Base-by-base conservation (phyloP, 2,797 vertebrate species). In the Tenualosa thibaudeaui region DNA sequence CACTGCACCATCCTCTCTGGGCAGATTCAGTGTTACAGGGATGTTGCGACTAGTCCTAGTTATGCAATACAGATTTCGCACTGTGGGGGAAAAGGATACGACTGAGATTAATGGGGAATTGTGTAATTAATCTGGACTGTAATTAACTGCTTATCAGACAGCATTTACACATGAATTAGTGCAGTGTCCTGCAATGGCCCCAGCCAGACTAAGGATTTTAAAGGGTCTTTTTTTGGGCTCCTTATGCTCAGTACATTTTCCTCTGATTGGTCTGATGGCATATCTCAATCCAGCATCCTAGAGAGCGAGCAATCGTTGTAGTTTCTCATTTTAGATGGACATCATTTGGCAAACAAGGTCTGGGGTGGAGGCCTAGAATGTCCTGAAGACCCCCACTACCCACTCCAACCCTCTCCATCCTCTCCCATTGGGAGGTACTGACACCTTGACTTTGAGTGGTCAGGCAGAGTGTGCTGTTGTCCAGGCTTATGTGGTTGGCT, bases 101-200 rank as follows among this genome's bases (percentile, higher is more conserved):
- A 17, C 40, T 75, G 31, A 31, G 31, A 75, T 75, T 37, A 75
- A 75, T 75, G 13, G 15, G 15, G 31, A 75, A 40, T 71, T 71
- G 31, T 43, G 3, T 75, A 37, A 17, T 75, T 75, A 31, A 40
- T 75, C 37, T 75, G 37, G 37, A 40, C 68, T 19, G 15, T 75
- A 75, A 40, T 37, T 75, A 75, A 40, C 31, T 75, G 68, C 31
- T 75, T 37, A 75, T 40, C 68, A 75, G 31, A 75, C 68, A 17
- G 68, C 17, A 75, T 75, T 75, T 75, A 19, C 13, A 40, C 31
- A 7, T 5, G 31, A 65, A 65, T 65, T 13, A 65, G 24, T 31
- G 62, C 26, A 31, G 62, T 15, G 68, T 75, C 68, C 37, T 75
- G 31, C 13, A 17, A 17, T 12, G 26, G 15, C 65, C 12, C 31